Evolutionary conservation across 2,113 vertebrate species (phyloP), one percentile per base, ranked within the genome.

Genomic region (Syngnathus floridae): DNA sequence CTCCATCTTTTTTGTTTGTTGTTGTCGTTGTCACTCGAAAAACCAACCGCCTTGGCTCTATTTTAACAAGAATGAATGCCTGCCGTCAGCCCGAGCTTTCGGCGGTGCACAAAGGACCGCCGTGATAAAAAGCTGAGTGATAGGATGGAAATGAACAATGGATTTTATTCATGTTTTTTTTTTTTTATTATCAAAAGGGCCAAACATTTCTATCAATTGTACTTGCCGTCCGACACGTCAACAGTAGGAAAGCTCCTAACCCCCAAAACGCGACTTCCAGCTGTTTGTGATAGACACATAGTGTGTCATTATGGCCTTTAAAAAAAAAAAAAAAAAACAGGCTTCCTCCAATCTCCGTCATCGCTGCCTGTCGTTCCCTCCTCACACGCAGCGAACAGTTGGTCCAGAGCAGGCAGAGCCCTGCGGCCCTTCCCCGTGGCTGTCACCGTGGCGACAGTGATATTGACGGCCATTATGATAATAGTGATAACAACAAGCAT

Each of bases 401-500:
- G 79, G 88, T 83, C 88, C 78, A 87, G 72, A 85, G 77, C 74
- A 72, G 79, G 61, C 83, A 12, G 64, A 77, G 63, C 66, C 78
- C 71, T 85, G 80, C 77, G 73, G 67, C 76, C 72, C 80, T 80
- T 85, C 79, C 74, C 69, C 76, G 79, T 78, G 81, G 86, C 84
- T 84, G 82, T 86, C 83, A 75, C 86, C 74, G 77, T 84, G 81
- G 88, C 73, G 81, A 86, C 87, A 86, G 85, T 82, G 87, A 90
- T 90, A 90, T 87, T 88, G 89, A 91, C 87, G 87, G 81, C 82
- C 82, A 89, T 90, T 88, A 87, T 88, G 87, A 91, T 91, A 87
- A 90, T 89, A 90, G 88, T 90, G 88, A 90, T 91, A 89, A 89
- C 83, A 90, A 88, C 85, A 88, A 88, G 82, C 87, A 86, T 90